Conservation (phyloP, 2,797 vertebrate species). For the Phyllotis vaccarum region DNA sequence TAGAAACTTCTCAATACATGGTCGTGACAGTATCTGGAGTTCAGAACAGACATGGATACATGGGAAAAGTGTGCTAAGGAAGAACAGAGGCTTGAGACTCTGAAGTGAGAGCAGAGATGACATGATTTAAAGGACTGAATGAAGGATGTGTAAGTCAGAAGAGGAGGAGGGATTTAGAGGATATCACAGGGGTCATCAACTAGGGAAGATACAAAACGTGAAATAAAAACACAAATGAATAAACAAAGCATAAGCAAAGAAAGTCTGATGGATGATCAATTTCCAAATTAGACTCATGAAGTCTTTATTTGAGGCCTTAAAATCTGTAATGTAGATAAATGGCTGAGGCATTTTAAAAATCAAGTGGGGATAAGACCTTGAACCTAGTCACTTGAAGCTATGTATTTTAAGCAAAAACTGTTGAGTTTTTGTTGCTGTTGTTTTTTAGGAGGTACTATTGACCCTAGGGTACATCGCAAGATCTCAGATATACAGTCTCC, state of each 20-base stretch:
- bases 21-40: not conserved
- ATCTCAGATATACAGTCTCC: conserved; percentile 23
- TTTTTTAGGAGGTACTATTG: not conserved
- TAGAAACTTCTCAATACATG: not conserved
- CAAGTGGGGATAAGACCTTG: not conserved
- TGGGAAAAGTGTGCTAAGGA: not conserved
- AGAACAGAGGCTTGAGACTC: not conserved
- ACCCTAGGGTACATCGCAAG: conserved; percentile 28
- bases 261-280: not conserved
- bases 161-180: not conserved
- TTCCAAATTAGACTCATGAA: conserved; percentile 1
- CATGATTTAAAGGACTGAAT: not conserved
- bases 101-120: not conserved
- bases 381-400: not conserved
- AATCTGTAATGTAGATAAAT: conserved; percentile 21
- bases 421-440: conserved; percentile 42
- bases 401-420: not conserved
- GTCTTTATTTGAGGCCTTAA: not conserved
- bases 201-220: not conserved
- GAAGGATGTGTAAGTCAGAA: not conserved
- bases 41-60: not conserved
- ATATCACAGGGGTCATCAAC: not conserved
- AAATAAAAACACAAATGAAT: not conserved
- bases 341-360: conserved; percentile 1
- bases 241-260: not conserved